Evolutionary conservation across 2,797 vertebrate species (phyloP).

Genomic region (Epinephelus coioides): DNA sequence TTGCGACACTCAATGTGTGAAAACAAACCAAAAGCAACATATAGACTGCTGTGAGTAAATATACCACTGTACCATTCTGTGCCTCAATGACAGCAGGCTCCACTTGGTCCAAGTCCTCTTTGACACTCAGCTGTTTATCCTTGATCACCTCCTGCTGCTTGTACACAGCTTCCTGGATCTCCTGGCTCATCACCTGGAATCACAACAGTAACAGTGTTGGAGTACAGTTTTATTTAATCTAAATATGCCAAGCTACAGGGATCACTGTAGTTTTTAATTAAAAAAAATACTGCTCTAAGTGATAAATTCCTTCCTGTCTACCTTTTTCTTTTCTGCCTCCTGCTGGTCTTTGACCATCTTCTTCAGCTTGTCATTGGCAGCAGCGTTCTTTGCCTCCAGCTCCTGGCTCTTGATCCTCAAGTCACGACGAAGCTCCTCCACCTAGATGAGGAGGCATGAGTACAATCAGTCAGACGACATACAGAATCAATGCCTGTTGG

Average conservation of each 20-base stretch:
- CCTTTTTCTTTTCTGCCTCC: conserved; percentile 99
- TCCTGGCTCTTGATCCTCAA: conserved; percentile 98
- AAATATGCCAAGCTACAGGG: neutral
- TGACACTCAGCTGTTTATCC: conserved; percentile 96
- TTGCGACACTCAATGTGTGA: neutral
- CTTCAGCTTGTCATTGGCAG: conserved; percentile 98
- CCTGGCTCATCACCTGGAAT: conserved; percentile 98
- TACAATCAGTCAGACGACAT: neutral
- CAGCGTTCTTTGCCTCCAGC: conserved; percentile 97
- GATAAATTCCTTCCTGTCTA: conserved; percentile 43
- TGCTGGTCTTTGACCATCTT: conserved; percentile 99
- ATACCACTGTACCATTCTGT: conserved; percentile 92
- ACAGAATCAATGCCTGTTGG: neutral
- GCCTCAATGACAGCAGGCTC: conserved; percentile 98
- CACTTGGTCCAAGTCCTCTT: conserved; percentile 97
- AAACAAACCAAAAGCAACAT: neutral
- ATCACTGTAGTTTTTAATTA: neutral
- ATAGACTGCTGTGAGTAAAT: neutral
- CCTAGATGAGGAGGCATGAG: conserved; percentile 79
- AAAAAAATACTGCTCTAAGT: neutral
- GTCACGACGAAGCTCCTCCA: conserved; percentile 97
- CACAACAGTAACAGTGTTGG: conserved; percentile 13
- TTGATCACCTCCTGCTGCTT: conserved; percentile 98
- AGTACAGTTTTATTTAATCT: neutral
- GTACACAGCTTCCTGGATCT: conserved; percentile 98